Base-by-base conservation (phyloP, 2,797 vertebrate species). In the Hephaestus fuliginosus region DNA sequence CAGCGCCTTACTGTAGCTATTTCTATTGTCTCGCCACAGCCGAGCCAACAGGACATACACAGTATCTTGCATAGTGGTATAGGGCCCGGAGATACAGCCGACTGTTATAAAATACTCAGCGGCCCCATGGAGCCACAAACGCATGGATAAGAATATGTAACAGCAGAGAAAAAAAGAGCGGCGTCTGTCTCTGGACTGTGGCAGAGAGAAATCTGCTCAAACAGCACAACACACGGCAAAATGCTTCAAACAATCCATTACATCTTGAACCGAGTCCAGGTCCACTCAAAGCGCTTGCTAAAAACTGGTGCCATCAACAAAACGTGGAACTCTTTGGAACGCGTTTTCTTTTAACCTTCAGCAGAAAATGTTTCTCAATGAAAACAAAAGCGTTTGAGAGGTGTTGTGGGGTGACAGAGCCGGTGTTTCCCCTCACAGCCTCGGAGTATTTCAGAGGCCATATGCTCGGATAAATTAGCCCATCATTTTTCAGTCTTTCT, bases 221-320 rank as follows among this genome's bases (percentile, higher is more conserved):
- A 67, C 4, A 62, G 55, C 22, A 30, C 9, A 60, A 65, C 17
- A 56, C 10, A 15, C 46, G 39, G 28, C 22, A 67, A 22, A 18
- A 58, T 20, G 17, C 53, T 74, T 63, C 46, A 71, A 53, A 61
- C 20, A 56, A 36, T 30, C 8, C 43, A 72, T 78, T 51, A 52
- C 30, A 33, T 64, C 20, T 55, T 67, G 28, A 58, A 41, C 43
- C 17, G 57, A 68, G 11, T 69, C 41, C 65, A 62, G 41, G 12
- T 75, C 39, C 58, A 73, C n/a, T 55, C 14, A 68, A 51, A 71
- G 5, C 7, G 15, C 17, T 39, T 41, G 25, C 39, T 52, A 15
- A 71, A 73, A 71, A 33, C 30, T 62, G 8, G 1, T 62, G 61
- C 56, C 8, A 62, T 52, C 33, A 70, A 39, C n/a, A 53, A 58